Percentiles rank a stretch among this genome's conserved stretches.
Conservation (phyloP, 1,140 invertebrate genomes). For the Plodia interpunctella region DNA sequence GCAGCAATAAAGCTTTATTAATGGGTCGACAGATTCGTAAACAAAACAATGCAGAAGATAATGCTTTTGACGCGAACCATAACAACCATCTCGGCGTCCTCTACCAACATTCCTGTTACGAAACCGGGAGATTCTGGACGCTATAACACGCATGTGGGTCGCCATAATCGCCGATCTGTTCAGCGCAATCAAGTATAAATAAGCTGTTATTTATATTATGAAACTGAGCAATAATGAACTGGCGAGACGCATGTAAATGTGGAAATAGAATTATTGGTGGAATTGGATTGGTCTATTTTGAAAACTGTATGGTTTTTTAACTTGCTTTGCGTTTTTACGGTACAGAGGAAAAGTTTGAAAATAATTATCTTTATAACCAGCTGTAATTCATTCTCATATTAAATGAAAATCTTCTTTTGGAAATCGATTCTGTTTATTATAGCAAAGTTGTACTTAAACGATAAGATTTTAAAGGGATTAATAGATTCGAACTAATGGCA, state of each 20-base stretch:
- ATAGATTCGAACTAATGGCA: not conserved
- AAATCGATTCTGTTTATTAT: too few relatives aligned
- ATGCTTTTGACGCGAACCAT: not conserved
- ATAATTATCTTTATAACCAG: too few relatives aligned
- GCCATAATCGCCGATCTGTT: constrained; percentile 4
- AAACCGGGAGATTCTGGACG: not conserved
- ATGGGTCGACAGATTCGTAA: not conserved
- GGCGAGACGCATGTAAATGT: too few relatives aligned
- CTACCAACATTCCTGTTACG: not conserved
- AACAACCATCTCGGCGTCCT: not conserved
- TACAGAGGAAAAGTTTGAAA: too few relatives aligned
- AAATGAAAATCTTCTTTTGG: too few relatives aligned
- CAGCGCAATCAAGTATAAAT: not conserved
- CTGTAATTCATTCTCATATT: too few relatives aligned
- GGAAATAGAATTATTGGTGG: too few relatives aligned
- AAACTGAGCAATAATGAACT: not conserved
- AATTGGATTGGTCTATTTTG: too few relatives aligned
- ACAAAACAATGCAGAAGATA: not conserved
- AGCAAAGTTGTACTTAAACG: not conserved
- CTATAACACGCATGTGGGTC: not conserved
- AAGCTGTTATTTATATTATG: constrained; percentile 6
- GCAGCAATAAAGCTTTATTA: not conserved
- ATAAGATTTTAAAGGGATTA: not conserved
- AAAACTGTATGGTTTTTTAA: too few relatives aligned
- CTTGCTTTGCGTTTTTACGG: too few relatives aligned